These are phyloP conservation scores for Dolichotis patagonum DNA, from an alignment of 2,113 vertebrate species.

Conservation along the genomic window DNA sequence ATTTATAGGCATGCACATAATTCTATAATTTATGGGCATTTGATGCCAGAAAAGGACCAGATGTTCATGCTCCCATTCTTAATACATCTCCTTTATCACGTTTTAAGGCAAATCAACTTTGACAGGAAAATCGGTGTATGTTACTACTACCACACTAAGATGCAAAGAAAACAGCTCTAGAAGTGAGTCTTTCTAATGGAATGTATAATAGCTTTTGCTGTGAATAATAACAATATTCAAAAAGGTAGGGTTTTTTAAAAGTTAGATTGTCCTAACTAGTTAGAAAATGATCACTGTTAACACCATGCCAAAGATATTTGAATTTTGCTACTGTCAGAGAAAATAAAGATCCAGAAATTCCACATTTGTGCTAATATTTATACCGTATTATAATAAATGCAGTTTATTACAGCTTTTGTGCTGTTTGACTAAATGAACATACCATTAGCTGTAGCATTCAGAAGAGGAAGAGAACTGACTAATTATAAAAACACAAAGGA, in stretches of 20 bases:
- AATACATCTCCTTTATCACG: background rate
- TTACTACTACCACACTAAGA: background rate
- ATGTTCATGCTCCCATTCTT: background rate
- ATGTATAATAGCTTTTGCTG: background rate
- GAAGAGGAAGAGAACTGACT: constrained; percentile 52
- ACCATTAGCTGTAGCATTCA: background rate
- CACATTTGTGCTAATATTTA: background rate
- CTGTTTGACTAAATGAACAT: background rate
- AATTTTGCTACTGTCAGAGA: background rate
- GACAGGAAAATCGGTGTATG: background rate
- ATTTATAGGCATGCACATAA: background rate
- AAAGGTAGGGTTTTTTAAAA: background rate
- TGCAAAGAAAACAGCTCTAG: background rate
- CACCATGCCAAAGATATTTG: background rate
- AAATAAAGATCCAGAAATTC: background rate
- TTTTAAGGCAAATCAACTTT: constrained; percentile 6
- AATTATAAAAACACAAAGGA: constrained; percentile 11
- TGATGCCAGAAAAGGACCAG: background rate
- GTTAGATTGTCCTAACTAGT: background rate
- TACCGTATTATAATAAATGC: background rate
- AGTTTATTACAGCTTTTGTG: background rate
- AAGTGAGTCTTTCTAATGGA: background rate
- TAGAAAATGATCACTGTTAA: background rate
- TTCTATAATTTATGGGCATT: background rate
- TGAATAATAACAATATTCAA: background rate